Evolutionary conservation across 1,140 invertebrate species (phyloP), one percentile per base, ranked within the genome.

Genomic region (Dermatophagoides farinae): DNA sequence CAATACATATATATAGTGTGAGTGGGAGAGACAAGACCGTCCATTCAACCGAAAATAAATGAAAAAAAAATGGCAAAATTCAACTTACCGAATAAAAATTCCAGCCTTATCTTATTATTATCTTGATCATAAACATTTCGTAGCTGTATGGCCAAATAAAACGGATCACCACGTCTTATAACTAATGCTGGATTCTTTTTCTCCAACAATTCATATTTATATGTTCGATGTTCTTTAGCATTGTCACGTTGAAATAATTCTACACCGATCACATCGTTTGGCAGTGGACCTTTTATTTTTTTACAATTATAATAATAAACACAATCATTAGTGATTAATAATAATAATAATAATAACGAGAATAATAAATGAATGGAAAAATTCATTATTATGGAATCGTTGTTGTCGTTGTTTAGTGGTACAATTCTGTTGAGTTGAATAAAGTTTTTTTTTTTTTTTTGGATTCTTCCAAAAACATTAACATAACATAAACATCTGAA

Each of bases 171-270:
- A n/a, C 82, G 71, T 18, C 82, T 70, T 4, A 83, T 70, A 40
- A 84, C 73, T 8, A 73, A 70, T 5, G 57, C 22, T 51, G 64
- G 61, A 43, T 55, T 60, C 10, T 8, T n/a, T 0, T 58, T 46
- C 6, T 78, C 75, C 9, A 81, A 70, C 12, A 77, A 68, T 66
- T 83, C 81, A 65, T 75, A 84, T 60, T 76, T 75, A 40, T 76
- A 72, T 6, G 82, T 82, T 65, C 79, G 77, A 68, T 84, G 82
- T 1, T 67, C 65, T 38, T 73, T 70, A 0, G 77, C 74, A 67
- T 84, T 84, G 64, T 80, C 77, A 53, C 69, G 66, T 0, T 77
- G 75, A 65, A 81, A 80, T 57, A 82, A 74, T 62, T 82, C 77
- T 0, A 81, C 72, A 1, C 74, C 68, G 47, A 79, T 75, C 6